Conservation (phyloP, 1,140 invertebrate genomes). For the Andrena cerasifolii region DNA sequence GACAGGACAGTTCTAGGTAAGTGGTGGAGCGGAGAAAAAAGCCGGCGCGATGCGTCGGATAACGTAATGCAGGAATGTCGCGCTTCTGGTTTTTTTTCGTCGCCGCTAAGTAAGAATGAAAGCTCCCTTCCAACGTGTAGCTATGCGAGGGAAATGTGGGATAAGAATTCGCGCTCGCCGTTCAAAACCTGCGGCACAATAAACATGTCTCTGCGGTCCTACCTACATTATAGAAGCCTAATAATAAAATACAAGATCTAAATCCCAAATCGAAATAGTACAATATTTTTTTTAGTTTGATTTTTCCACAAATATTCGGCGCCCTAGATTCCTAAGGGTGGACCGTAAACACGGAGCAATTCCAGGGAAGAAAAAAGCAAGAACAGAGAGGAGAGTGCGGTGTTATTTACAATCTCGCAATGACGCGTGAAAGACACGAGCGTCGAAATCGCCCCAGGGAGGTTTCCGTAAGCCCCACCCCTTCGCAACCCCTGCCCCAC, state of each 20-base stretch:
- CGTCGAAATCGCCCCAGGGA: constrained; percentile 31
- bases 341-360: too few species aligned
- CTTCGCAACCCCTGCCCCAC: constrained; percentile 66
- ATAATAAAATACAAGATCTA: too few species aligned
- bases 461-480: constrained; percentile 76
- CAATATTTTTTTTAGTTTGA: too few species aligned
- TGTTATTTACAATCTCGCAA: neutral
- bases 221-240: too few species aligned
- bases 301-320: too few species aligned
- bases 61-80: constrained; percentile 67
- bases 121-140: constrained; percentile 53
- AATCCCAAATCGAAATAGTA: too few species aligned
- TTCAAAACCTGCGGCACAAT: neutral
- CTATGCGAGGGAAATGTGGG: constrained; percentile 60
- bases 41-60: constrained; percentile 41
- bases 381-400: neutral
- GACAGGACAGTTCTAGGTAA: constrained; percentile 36
- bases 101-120: constrained; percentile 45
- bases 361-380: neutral
- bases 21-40: constrained; percentile 10
- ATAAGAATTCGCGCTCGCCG: constrained; percentile 13
- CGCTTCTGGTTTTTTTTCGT: constrained; percentile 61
- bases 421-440: constrained; percentile 38
- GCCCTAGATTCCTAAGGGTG: too few species aligned
- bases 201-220: too few species aligned